Base-by-base conservation (phyloP, 2,797 vertebrate genomes). In the Anguilla anguilla region DNA sequence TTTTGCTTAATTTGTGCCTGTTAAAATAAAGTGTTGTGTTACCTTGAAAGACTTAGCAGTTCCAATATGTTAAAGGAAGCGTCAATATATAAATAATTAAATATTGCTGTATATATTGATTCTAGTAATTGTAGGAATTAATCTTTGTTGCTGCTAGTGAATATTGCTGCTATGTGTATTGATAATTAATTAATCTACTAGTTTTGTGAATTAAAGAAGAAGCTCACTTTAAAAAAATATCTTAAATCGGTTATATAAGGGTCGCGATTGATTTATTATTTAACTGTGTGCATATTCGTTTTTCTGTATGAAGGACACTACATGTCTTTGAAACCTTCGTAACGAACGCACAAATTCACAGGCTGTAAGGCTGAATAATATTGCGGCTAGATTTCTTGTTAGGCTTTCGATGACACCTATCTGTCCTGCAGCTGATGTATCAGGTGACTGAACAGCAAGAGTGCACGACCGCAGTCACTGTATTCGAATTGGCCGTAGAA, bases 151-250 rank as follows among this genome's bases (percentile, higher is more conserved):
- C 39, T 28, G 39, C 43, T 46, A 43, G 15, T 81, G 39, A 49
- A 22, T 81, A 81, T 81, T 49, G 77, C 35, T 81, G 77, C 77
- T 46, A 43, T 82, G 31, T 84, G 35, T 51, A 84, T 9, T 84
- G 67, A 84, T 83, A 51, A 72, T 35, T 64, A 72, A 39, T 86
- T 86, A 13, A 49, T 83, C 61, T 83, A n/a, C 82, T 87, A 83
- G 57, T 64, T 67, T 35, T 64, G 74, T 9, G 77, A 6, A 49
- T 28, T 64, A 79, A 83, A 49, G 82, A 46, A 15, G 43, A 83
- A 82, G 39, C 57, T 39, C 49, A n/a, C 57, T 67, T 64, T 83
- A 17, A 57, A 61, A 77, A 7, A 5, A 77, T 43, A 46, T 46
- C 43, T 0, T 46, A 46, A 46, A 46, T 46, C 43, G 43, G 43